Evolutionary conservation across 2,113 vertebrate species (phyloP), one percentile per base, ranked within the genome.

Genomic region (Cervus canadensis): DNA sequence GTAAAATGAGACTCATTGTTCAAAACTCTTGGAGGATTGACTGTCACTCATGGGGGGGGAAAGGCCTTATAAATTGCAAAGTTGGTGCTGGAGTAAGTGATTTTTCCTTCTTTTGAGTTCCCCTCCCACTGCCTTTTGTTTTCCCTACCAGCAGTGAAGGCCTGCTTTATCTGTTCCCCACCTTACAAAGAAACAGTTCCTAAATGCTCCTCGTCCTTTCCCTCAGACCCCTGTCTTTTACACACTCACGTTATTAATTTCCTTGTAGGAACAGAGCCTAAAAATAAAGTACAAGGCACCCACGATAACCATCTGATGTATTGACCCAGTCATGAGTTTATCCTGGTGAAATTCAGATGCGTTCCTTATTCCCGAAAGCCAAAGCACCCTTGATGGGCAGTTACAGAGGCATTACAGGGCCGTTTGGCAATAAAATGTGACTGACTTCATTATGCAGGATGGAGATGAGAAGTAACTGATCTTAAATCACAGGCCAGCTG

Each of bases 361-460:
- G 30, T 48, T 76, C 84, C 95, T 94, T 62, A 26, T 19, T 85
- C 89, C 62, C 6, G 52, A 96, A 95, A 96, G 93, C 67, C 88
- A 94, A 50, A 97, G 96, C 94, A 95, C 96, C 91, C 95, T 97
- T 59, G 1, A 19, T 94, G 90, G 78, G 94, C 98, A 85, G 93
- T 97, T 97, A 97, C 21, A 3, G 48, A 89, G 95, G 74, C 98
- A 97, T 97, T 97, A 97, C 89, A 67, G 97, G 62, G 91, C 56
- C 82, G 97, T 98, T 98, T 97, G 95, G 96, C 97, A 97, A 98
- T 98, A 98, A 97, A 98, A 98, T 33, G 52, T 92, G 96, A 96
- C 52, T 60, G 1, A 62, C 93, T 98, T 98, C 94, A 96, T 97
- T 98, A 98, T 59, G 88, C 62, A 96, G 95, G 95, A 45, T 0